Evolutionary conservation across 2,797 vertebrate species (phyloP).

Genomic region (Enteromius viviparus): DNA sequence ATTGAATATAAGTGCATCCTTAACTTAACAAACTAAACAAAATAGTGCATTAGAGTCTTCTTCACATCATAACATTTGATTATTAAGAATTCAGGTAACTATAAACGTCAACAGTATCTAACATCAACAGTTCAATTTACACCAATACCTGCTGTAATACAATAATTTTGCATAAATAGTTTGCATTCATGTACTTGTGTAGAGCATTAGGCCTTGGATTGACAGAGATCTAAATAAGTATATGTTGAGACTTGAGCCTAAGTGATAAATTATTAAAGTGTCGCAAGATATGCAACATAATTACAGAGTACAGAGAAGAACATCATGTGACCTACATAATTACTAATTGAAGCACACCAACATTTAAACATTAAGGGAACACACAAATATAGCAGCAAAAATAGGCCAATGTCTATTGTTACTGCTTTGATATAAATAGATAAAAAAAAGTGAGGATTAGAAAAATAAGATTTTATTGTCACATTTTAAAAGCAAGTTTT

Average conservation of each 20-base stretch:
- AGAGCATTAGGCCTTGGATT: background rate
- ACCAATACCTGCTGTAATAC: background rate
- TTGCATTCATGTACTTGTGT: background rate
- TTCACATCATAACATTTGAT: background rate
- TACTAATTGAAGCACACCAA: slow-evolving; percentile 17
- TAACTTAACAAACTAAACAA: background rate
- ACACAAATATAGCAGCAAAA: slow-evolving; percentile 22
- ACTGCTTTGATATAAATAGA: background rate
- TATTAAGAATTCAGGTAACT: slow-evolving; percentile 1
- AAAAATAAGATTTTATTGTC: slow-evolving; percentile 92
- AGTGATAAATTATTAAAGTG: slow-evolving; percentile 72
- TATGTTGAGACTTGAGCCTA: slow-evolving; percentile 68
- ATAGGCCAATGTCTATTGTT: slow-evolving; percentile 15
- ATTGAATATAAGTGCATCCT: background rate
- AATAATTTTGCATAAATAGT: background rate
- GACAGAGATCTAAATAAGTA: slow-evolving; percentile 58
- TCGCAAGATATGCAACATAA: slow-evolving; percentile 63
- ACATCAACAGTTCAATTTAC: background rate
- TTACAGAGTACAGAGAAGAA: slow-evolving; percentile 65
- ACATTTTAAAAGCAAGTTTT: slow-evolving; percentile 89
- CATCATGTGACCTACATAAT: slow-evolving; percentile 25
- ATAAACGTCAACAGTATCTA: background rate
- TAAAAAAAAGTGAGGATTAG: slow-evolving; percentile 71
- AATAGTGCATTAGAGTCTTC: background rate
- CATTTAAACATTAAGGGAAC: slow-evolving; percentile 20